Evolutionary conservation across 2,888 invertebrate species (phyloP).

Genomic region (Pimpla rufipes): DNA sequence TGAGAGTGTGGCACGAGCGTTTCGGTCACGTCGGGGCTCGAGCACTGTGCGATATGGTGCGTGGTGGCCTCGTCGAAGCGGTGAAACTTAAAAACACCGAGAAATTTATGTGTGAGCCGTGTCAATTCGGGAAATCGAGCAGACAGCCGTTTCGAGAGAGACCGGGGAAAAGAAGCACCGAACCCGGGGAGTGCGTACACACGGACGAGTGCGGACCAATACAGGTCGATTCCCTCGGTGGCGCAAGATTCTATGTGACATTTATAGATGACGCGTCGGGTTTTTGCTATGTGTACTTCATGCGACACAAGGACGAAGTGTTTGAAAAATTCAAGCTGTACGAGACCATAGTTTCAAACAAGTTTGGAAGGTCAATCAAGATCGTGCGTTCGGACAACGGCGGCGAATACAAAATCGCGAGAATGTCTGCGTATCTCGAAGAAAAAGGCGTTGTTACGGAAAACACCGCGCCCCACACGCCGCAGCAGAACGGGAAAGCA

Average conservation of each 20-base stretch:
- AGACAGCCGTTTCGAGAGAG: conserved; percentile 55
- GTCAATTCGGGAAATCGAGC: conserved; percentile 68
- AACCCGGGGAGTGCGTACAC: conserved; percentile 50
- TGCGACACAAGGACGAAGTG: conserved; percentile 67
- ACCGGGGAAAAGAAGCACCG: neutral
- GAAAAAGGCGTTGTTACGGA: conserved; percentile 71
- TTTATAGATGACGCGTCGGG: conserved; percentile 68
- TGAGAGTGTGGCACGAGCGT: conserved; percentile 65
- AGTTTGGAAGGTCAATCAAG: conserved; percentile 56
- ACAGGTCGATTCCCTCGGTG: conserved; percentile 48
- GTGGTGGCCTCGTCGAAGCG: conserved; percentile 54
- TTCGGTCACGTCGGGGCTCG: conserved; percentile 63
- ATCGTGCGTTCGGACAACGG: conserved; percentile 67
- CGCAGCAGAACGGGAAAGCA: conserved; percentile 76
- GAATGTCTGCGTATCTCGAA: conserved; percentile 10
- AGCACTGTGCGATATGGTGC: conserved; percentile 60
- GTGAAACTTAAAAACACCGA: conserved; percentile 40
- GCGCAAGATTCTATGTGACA: conserved; percentile 56
- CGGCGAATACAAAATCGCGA: conserved; percentile 55
- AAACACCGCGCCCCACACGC: conserved; percentile 73
- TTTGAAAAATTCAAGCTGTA: conserved; percentile 62
- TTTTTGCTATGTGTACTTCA: conserved; percentile 61
- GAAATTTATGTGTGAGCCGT: conserved; percentile 67
- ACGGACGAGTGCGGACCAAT: conserved; percentile 59
- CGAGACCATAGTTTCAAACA: conserved; percentile 20